These are phyloP conservation scores for Sarcophaga caerulescens DNA, from an alignment of 2,888 invertebrate species.

Conservation along the genomic window DNA sequence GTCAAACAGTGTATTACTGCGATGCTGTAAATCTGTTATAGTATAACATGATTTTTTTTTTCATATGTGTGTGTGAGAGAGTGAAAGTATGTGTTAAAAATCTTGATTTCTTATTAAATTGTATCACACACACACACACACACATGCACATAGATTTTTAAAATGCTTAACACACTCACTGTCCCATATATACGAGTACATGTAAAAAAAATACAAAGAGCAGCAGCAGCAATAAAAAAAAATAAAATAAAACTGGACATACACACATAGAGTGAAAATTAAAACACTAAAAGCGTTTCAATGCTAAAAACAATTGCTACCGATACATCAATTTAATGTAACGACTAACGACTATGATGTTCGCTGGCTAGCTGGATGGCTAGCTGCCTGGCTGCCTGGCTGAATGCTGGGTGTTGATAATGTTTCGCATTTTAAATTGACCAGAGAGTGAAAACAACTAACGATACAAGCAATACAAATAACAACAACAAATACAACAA, in stretches of 20 bases:
- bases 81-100: not conserved
- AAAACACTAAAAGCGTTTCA: conserved; percentile 53
- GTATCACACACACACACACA: not conserved
- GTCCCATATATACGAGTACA: too few relatives aligned
- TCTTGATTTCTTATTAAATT: not conserved
- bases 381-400: not conserved
- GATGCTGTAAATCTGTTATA: too few relatives aligned
- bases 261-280: not conserved
- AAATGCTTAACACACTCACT: too few relatives aligned
- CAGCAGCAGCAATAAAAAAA: not conserved
- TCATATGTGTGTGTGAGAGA: fast-evolving
- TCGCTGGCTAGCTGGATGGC: not conserved
- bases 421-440: conserved; percentile 48
- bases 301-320: conserved; percentile 45
- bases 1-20: not conserved
- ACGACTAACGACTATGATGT: not conserved
- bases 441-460: conserved; percentile 17
- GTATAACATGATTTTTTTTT: too few relatives aligned
- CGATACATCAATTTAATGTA: not conserved
- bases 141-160: not conserved
- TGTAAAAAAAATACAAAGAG: not conserved
- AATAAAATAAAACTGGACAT: conserved; percentile 18
- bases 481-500: not conserved
- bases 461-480: not conserved
- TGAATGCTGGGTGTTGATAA: conserved; percentile 25